Evolutionary conservation across 2,888 invertebrate species (phyloP).

Genomic region (Papilio demoleus): DNA sequence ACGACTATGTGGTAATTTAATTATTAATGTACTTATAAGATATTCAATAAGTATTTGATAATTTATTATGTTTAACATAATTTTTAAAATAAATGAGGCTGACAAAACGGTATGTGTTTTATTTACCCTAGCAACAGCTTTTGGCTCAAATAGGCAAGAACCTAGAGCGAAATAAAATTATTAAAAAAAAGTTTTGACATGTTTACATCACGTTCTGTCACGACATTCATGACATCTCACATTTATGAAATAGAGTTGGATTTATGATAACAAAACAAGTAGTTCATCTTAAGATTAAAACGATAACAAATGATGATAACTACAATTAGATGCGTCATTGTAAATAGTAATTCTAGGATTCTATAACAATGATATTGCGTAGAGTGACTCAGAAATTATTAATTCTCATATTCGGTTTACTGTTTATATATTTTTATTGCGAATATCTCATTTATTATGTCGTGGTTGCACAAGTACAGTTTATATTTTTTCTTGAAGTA

Average conservation of each 20-base stretch:
- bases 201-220: not conserved
- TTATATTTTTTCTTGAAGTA: no score
- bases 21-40: slow-evolving; percentile 26
- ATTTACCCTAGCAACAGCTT: not conserved
- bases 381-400: slow-evolving; percentile 61
- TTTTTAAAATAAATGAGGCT: slow-evolving; percentile 48
- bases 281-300: slow-evolving; percentile 6
- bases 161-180: not conserved
- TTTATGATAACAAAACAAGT: not conserved
- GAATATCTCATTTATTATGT: slow-evolving; percentile 72
- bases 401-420: slow-evolving; percentile 56
- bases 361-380: slow-evolving; percentile 53
- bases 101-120: slow-evolving; percentile 34
- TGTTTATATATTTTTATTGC: slow-evolving; percentile 64
- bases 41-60: slow-evolving; percentile 11
- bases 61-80: slow-evolving; percentile 31
- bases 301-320: not conserved
- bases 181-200: not conserved
- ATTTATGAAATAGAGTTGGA: not conserved
- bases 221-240: no score
- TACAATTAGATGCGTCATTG: not conserved
- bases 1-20: slow-evolving; percentile 15
- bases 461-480: slow-evolving; percentile 65
- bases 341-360: not conserved
- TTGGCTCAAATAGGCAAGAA: not conserved